Percentiles rank a stretch among this genome's conserved stretches.
These are phyloP conservation scores for Rhabdomys dilectus DNA, from an alignment of 2,113 vertebrate genomes.

Conservation along the genomic window DNA sequence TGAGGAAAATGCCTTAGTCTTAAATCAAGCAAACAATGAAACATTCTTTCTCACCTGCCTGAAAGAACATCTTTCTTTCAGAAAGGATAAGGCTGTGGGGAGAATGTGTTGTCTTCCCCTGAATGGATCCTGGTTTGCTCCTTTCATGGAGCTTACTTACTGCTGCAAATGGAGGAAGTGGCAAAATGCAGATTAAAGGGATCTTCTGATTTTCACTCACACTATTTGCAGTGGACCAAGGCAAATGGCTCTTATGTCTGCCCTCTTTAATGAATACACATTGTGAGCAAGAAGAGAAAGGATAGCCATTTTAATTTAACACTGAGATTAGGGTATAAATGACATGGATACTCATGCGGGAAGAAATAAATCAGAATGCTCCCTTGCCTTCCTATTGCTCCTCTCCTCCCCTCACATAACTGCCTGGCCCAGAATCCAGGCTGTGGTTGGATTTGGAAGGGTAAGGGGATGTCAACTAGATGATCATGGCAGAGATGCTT, in stretches of 20 bases:
- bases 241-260: background rate
- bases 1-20: background rate
- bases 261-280: background rate
- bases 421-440: background rate
- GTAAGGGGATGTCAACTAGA: background rate
- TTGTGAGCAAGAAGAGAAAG: background rate
- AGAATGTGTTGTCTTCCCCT: background rate
- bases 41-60: background rate
- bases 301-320: background rate
- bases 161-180: background rate
- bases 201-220: background rate
- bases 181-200: background rate
- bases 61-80: background rate
- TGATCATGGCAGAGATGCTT: background rate
- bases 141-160: background rate
- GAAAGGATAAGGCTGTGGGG: background rate
- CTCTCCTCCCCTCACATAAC: background rate
- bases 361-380: background rate
- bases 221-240: background rate
- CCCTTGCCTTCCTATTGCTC: background rate
- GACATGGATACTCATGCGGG: background rate
- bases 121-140: background rate
- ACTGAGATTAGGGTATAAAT: background rate
- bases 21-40: background rate
- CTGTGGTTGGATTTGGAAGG: background rate